Evolutionary conservation across 2,113 vertebrate genomes (phyloP).

Genomic region (Istiophorus platypterus): DNA sequence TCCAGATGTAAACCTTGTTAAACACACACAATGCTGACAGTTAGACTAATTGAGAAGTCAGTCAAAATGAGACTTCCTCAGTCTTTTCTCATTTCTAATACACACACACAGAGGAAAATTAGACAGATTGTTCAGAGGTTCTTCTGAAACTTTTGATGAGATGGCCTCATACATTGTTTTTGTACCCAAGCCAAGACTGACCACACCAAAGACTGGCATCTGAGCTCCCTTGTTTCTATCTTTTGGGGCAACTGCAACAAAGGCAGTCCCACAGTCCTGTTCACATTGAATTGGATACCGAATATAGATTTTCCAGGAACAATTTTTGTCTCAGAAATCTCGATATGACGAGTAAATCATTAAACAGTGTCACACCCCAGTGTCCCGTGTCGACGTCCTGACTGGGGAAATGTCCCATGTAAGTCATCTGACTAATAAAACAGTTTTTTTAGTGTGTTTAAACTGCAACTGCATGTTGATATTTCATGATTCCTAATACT

Average conservation of each 20-base stretch:
- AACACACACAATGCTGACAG: constrained; percentile 24
- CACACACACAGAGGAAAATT: constrained; percentile 22
- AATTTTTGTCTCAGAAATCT: constrained; percentile 1
- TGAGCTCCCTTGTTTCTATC: not conserved
- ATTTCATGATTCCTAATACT: not conserved
- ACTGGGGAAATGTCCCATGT: not conserved
- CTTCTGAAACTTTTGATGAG: constrained; percentile 40
- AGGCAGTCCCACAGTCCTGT: not conserved
- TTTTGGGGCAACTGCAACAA: constrained; percentile 5
- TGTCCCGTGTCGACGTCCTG: not conserved
- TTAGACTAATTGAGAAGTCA: constrained; percentile 34
- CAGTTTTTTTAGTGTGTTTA: not conserved
- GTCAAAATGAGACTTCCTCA: constrained; percentile 23
- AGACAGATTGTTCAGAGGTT: constrained; percentile 20
- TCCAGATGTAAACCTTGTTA: constrained; percentile 6
- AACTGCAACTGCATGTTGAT: not conserved
- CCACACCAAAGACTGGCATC: not conserved
- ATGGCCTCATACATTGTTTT: constrained; percentile 59
- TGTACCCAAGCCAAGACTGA: constrained; percentile 9
- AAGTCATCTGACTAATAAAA: not conserved
- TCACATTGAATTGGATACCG: constrained; percentile 2
- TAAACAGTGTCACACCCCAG: not conserved
- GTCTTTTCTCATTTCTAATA: constrained; percentile 29
- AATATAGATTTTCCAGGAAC: not conserved
- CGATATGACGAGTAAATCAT: not conserved